Evolutionary conservation across 1,140 invertebrate genomes (phyloP), one percentile per base, ranked within the genome.

Genomic region (Achroia grisella): DNA sequence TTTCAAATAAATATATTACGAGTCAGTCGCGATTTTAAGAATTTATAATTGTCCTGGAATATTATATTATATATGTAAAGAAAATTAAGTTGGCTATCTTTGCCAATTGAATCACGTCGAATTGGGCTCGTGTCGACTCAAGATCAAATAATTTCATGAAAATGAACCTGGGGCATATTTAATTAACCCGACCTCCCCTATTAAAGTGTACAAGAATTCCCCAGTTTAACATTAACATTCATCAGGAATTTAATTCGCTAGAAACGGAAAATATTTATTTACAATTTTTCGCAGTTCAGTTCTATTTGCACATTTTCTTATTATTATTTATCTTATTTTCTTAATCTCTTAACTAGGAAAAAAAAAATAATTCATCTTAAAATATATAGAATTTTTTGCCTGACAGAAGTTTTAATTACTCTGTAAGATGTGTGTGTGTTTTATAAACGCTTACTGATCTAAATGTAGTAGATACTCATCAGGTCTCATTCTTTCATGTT

Each of bases 91-190:
- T 47, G 46, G 53, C 51, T 48, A 68, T 72, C 53, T 66, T 52
- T 46, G 54, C 51, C 47, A 70, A 75, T 23, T 66, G 70, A 73
- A 76, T 75, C 57, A 64, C 59, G 36, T 50, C 47, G 49, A 71
- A 74, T 71, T 57, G 61, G 64, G 50, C 62, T 64, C 50, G 57
- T 62, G 63, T 68, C 66, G 69, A 56, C 48, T 59, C 48, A 67
- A 78, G 67, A 74, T 82, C 80, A 80, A 81, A 84, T 81, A 79
- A 81, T 84, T 81, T 72, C 65, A 71, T 56, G 66, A 75, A 83
- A 83, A 77, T 71, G 62, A 76, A 81, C 61, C 70, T 74, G 49
- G 55, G 58, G 67, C 65, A 70, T 72, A 80, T 84, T 84, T 81
- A 84, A 81, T 84, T 80, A 81, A 80, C 75, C 70, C 64, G 56